Percentiles rank a stretch among this genome's conserved stretches.
These are phyloP conservation scores for Plestiodon gilberti DNA, from an alignment of 2,113 vertebrate genomes.

Conservation along the genomic window DNA sequence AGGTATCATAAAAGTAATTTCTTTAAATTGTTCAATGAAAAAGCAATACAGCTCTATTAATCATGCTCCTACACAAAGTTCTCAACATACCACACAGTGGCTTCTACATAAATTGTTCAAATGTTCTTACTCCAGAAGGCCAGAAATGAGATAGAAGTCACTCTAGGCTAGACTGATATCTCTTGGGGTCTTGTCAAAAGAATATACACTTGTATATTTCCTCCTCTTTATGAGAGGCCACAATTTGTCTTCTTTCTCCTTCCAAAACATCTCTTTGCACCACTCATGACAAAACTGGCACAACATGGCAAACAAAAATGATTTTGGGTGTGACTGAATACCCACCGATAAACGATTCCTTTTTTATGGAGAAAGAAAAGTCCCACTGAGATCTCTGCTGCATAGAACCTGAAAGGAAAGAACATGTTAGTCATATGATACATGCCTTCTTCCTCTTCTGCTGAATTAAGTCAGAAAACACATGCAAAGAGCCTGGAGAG, in stretches of 20 bases:
- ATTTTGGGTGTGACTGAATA: constrained; percentile 25
- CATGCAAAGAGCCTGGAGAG: not conserved
- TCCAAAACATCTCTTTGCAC: not conserved
- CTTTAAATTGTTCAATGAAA: not conserved
- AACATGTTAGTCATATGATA: not conserved
- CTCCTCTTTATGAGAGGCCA: not conserved
- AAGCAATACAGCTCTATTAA: not conserved
- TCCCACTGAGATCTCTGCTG: constrained; percentile 83
- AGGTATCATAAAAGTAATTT: not conserved
- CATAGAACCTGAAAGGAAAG: constrained; percentile 79
- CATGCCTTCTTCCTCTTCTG: not conserved
- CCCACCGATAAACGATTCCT: constrained; percentile 93
- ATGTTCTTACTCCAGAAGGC: not conserved
- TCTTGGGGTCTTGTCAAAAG: no score
- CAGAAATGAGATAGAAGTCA: not conserved
- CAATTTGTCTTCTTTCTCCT: not conserved
- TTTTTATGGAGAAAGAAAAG: constrained; percentile 84
- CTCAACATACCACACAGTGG: not conserved
- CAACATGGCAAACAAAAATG: not conserved
- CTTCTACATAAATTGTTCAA: not conserved
- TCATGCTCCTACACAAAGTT: not conserved
- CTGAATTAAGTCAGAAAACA: not conserved
- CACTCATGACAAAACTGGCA: not conserved
- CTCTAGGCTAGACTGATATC: not conserved
- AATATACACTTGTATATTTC: not conserved